These are phyloP conservation scores for Plusia festucae DNA, from an alignment of 2,888 invertebrate species.

Conservation along the genomic window DNA sequence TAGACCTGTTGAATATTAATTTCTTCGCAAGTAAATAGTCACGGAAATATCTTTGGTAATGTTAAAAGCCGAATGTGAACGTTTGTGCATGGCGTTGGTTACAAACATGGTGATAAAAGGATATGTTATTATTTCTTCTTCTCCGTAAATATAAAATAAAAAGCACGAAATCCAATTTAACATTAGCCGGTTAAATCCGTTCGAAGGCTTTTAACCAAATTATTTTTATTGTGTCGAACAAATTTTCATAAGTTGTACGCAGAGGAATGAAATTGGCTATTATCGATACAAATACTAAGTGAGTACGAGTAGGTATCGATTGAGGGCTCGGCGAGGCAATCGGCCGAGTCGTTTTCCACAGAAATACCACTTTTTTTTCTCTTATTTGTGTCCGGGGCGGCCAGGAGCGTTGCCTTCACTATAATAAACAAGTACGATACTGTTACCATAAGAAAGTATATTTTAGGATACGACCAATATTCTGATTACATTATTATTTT, in stretches of 20 bases:
- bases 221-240: conserved; percentile 29
- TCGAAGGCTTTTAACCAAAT: conserved; percentile 9
- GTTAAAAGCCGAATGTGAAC: conserved; percentile 18
- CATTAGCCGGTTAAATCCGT: conserved; percentile 21
- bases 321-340: conserved; percentile 76
- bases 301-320: conserved; percentile 66
- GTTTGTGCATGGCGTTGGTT: not conserved
- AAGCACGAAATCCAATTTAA: conserved; percentile 14
- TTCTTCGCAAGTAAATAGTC: conserved; percentile 42
- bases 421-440: conserved; percentile 74
- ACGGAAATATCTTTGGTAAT: conserved; percentile 30
- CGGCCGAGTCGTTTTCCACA: conserved; percentile 79
- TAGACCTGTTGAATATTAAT: conserved; percentile 48
- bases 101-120: not conserved
- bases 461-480: conserved; percentile 40
- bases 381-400: conserved; percentile 77
- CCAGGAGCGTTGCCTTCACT: conserved; percentile 84
- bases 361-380: conserved; percentile 80
- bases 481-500: too few species aligned
- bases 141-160: conserved; percentile 16
- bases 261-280: conserved; percentile 34
- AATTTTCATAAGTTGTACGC: conserved; percentile 43
- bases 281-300: conserved; percentile 59
- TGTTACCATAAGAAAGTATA: conserved; percentile 62
- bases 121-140: not conserved